Base-by-base conservation (phyloP, 2,888 invertebrate species). In the Chaitophorus viminalis region DNA sequence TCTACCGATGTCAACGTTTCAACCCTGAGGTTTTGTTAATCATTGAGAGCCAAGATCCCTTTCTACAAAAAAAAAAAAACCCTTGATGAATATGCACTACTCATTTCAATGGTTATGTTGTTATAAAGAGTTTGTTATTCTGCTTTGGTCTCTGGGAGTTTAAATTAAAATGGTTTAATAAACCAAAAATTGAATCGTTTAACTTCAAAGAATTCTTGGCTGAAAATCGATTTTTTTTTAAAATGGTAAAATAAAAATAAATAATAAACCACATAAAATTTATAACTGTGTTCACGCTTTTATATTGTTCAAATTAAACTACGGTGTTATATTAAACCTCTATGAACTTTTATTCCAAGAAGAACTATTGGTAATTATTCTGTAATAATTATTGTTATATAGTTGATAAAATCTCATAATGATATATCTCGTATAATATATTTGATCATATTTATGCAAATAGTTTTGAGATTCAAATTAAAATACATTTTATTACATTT, bases 141-240 rank as follows among this genome's bases (percentile, higher is more conserved):
- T 72, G 70, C 11, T 9, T 52, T 31, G 14, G 39, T 31, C 31
- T 72, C 17, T 33, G 46, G 33, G 46, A 52, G 14, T 81, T 82
- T 70, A 46, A 76, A 76, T 46, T 76, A 76, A 46, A 46, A 54
- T 52, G 46, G 31, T 77, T 52, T 31, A 77, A 77, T 77, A 54
- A 77, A 31, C 29, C 17, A 31, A 77, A 52, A 77, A 52, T 77
- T 77, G 31, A 77, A 77, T 77, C 9, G 31, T 31, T 77, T 31
- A 31, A 77, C 9, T 31, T 31, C 11, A 3, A 77, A 77, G 46
- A 29, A 17, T 29, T 21, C 21, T 60, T 9, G 18, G 29, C 9
- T 75, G 25, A 75, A 46, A 8, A n/a, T 33, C 46, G 76, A 46
- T 76, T 76, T 46, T 46, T 3, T 46, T 46, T n/a, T n/a, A n/a